These are phyloP conservation scores for Silurus meridionalis DNA, from an alignment of 2,113 vertebrate genomes.

Conservation along the genomic window DNA sequence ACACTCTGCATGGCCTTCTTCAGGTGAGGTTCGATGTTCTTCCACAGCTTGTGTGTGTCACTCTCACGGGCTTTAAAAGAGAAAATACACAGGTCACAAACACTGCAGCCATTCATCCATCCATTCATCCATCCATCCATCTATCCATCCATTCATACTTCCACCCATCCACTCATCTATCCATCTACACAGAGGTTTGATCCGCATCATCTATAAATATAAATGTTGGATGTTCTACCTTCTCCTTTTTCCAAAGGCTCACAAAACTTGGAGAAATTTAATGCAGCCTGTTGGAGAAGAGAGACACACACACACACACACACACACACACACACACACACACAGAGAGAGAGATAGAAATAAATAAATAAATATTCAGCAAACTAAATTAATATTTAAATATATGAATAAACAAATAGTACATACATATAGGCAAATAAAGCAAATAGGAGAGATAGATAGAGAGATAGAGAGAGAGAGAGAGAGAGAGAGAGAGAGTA, in stretches of 20 bases:
- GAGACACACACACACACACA: not conserved
- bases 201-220: too few species aligned
- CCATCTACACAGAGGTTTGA: too few species aligned
- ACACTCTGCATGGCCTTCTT: constrained; percentile 98
- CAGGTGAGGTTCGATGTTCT: constrained; percentile 93
- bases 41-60: constrained; percentile 92
- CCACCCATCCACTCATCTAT: too few species aligned
- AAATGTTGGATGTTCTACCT: constrained; percentile 72
- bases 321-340: too few species aligned
- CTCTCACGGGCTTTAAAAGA: constrained; percentile 80
- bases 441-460: not conserved
- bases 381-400: not conserved
- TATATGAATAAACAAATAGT: not conserved
- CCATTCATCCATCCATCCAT: too few species aligned
- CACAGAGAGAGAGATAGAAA: not conserved
- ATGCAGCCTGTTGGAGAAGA: constrained; percentile 76
- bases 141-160: too few species aligned
- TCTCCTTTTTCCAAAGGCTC: constrained; percentile 89
- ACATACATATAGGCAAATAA: too few species aligned
- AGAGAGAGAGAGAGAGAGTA: too few species aligned
- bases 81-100: not conserved
- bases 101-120: not conserved
- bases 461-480: too few species aligned
- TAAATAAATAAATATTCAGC: not conserved
- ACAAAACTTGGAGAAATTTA: constrained; percentile 95